These are phyloP conservation scores for Donacobius atricapilla DNA, from an alignment of 2,113 vertebrate genomes.

Conservation along the genomic window DNA sequence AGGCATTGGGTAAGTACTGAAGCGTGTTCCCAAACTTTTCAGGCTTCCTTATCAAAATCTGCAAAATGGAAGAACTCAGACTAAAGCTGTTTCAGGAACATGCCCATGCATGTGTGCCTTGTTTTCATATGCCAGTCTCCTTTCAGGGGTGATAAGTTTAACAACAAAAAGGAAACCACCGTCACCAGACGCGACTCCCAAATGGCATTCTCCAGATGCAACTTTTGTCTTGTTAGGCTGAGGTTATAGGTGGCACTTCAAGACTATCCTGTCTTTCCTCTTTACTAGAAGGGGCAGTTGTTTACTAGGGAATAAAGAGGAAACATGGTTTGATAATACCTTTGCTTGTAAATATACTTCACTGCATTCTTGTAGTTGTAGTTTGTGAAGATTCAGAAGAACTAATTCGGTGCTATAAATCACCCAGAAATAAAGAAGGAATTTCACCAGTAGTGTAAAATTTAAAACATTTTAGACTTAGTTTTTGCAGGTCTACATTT, in stretches of 20 bases:
- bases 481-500: not conserved
- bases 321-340: not conserved
- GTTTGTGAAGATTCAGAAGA: not conserved
- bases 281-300: not conserved
- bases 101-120: fast-evolving
- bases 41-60: not conserved
- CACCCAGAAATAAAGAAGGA: not conserved
- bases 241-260: not conserved
- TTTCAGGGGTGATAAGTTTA: not conserved
- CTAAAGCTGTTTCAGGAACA: not conserved
- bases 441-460: not conserved
- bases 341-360: not conserved
- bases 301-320: not conserved
- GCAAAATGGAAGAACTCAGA: not conserved
- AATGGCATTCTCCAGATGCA: not conserved
- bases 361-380: not conserved
- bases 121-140: not conserved
- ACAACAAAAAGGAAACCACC: not conserved
- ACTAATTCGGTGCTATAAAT: not conserved
- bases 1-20: not conserved
- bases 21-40: not conserved
- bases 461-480: not conserved
- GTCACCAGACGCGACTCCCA: not conserved
- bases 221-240: not conserved
- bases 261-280: not conserved